These are phyloP conservation scores for Callopanchax toddi DNA, from an alignment of 2,113 vertebrate species.

Conservation along the genomic window DNA sequence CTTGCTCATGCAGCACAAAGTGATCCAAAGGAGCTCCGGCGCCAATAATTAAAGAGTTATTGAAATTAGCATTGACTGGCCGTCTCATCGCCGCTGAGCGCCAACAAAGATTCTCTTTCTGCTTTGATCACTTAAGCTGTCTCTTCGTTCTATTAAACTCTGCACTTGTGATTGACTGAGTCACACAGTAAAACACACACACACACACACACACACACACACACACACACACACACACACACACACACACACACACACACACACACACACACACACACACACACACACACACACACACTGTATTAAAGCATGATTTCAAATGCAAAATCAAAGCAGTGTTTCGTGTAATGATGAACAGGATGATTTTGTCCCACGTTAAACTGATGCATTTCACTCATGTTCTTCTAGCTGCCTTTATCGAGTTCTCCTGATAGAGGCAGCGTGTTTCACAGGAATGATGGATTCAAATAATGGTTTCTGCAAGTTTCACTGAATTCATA, in stretches of 20 bases:
- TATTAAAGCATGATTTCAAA: no score
- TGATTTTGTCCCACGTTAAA: not conserved
- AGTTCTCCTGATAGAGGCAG: no score
- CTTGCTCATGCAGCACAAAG: slow-evolving; percentile 25
- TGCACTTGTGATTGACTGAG: slow-evolving; percentile 26
- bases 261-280: no score
- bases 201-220: not conserved
- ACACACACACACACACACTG: no score
- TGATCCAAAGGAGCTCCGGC: slow-evolving; percentile 65
- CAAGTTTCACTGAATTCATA: no score
- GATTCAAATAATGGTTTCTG: no score
- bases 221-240: no score
- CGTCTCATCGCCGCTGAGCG: slow-evolving; percentile 50
- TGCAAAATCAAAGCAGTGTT: no score
- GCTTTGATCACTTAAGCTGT: slow-evolving; percentile 54
- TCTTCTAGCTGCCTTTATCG: no score
- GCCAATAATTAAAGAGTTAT: slow-evolving; percentile 71
- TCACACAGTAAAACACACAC: slow-evolving; percentile 17
- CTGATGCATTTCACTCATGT: not conserved
- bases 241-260: no score
- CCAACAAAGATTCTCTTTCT: slow-evolving; percentile 47
- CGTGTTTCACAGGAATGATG: not conserved
- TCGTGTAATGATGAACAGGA: no score
- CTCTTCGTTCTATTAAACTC: slow-evolving; percentile 44
- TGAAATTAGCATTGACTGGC: slow-evolving; percentile 69